A percentile compares a stretch with the other conserved stretches of the same genome.
phyloP scores from a whole-genome alignment of 2,888 invertebrate genomes.

The Chloroclystis v-ata region DNA sequence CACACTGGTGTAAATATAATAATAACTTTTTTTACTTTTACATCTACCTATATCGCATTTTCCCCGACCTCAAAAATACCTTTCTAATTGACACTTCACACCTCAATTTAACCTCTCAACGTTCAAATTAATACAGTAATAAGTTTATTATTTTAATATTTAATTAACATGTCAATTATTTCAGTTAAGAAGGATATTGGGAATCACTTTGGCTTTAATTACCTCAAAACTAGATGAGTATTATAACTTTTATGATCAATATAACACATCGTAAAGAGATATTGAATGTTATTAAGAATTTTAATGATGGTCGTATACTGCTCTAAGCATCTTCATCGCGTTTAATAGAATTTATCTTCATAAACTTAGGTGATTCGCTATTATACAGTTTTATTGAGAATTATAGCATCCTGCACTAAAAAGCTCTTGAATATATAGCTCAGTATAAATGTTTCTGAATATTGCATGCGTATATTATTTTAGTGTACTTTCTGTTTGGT shows the following conservation, averaged over 20 bases:
- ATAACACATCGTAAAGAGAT: slow-evolving; percentile 31
- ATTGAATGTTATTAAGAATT: slow-evolving; percentile 29
- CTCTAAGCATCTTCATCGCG: slow-evolving; percentile 13
- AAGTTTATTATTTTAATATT: slow-evolving; percentile 18
- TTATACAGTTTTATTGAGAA: too few relatives aligned
- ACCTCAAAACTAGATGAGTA: slow-evolving; percentile 24
- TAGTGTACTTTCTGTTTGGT: too few relatives aligned
- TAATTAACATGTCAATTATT: slow-evolving; percentile 27
- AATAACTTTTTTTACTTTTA: too few relatives aligned
- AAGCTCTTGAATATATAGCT: too few relatives aligned
- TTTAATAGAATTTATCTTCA: neutral
- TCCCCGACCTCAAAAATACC: too few relatives aligned
- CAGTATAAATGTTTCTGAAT: too few relatives aligned
- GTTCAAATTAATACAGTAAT: slow-evolving; percentile 15
- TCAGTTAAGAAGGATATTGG: slow-evolving; percentile 31
- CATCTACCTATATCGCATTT: too few relatives aligned
- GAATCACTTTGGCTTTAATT: slow-evolving; percentile 25
- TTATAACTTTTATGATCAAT: slow-evolving; percentile 29
- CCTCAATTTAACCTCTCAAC: slow-evolving; percentile 11
- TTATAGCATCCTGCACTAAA: too few relatives aligned
- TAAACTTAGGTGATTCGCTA: too few relatives aligned
- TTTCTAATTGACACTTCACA: slow-evolving; percentile 17
- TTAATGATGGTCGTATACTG: slow-evolving; percentile 25
- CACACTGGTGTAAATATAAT: too few relatives aligned
- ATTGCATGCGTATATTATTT: too few relatives aligned